Conservation (phyloP, 2,888 invertebrate genomes). For the Anoncus sp. region DNA sequence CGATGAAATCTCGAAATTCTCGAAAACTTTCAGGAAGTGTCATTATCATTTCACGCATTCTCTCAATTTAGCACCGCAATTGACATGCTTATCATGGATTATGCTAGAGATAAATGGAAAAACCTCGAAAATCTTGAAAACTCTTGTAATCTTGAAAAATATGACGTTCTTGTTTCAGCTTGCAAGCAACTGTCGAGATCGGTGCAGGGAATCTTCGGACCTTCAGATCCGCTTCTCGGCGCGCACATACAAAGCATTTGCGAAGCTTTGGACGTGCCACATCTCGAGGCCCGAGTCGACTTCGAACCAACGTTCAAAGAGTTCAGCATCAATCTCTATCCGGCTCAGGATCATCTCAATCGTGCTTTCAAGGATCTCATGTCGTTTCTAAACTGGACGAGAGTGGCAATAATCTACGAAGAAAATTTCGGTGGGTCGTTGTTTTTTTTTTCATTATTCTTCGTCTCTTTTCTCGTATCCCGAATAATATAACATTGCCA, state of each 20-base stretch:
- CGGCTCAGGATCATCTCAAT: slow-evolving; percentile 92
- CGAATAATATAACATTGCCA: neutral
- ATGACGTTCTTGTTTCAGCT: slow-evolving; percentile 85
- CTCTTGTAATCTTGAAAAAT: neutral
- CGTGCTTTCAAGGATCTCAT: slow-evolving; percentile 94
- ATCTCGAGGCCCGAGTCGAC: slow-evolving; percentile 91
- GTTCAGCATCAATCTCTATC: slow-evolving; percentile 95
- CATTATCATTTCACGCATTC: no score
- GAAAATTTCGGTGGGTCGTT: slow-evolving; percentile 91
- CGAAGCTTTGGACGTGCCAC: slow-evolving; percentile 95
- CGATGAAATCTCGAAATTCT: slow-evolving; percentile 6
- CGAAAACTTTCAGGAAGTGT: no score
- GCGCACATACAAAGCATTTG: slow-evolving; percentile 95
- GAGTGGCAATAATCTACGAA: slow-evolving; percentile 96
- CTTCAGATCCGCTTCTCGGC: slow-evolving; percentile 92
- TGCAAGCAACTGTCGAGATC: slow-evolving; percentile 93
- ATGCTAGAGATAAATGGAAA: no score
- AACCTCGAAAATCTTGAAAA: no score
- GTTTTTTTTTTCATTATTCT: slow-evolving; percentile 9
- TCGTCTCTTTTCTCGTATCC: neutral
- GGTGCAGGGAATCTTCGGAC: slow-evolving; percentile 94
- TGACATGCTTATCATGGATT: no score
- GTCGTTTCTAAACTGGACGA: slow-evolving; percentile 95
- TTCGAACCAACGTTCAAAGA: slow-evolving; percentile 87
- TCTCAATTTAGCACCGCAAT: no score